Base-by-base conservation (phyloP, 1,140 invertebrate genomes). In the Cyclina sinensis region DNA sequence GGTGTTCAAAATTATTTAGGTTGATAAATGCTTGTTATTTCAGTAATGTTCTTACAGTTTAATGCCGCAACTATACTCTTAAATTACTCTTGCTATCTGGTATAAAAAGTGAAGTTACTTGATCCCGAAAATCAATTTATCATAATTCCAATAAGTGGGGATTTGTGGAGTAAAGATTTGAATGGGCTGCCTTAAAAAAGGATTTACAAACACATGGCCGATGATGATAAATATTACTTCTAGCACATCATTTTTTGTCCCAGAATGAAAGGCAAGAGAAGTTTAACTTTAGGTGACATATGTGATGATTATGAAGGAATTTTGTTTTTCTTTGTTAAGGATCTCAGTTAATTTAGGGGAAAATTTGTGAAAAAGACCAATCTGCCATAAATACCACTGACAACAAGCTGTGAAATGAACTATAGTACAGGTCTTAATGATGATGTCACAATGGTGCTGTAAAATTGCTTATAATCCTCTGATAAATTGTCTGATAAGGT, bases 81-180 rank as follows among this genome's bases (percentile, higher is more conserved):
- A 62, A 21, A 37, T 70, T 37, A 37, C 65, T 70, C n/a, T 65
- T 32, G 7, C 35, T 37, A 70, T 35, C 16, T 35, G 1, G 14
- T 18, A 30, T 35, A 39, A 70, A 54, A 30, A 78, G 37, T 24
- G 27, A 24, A 74, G 12, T 35, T 27, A 78, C n/a, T 78, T 78
- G 74, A 78, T 78, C 46, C 1, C 18, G 11, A 37, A 70, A 37
- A 70, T 70, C 74, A 78, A 78, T 78, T 78, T 78, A 78, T 78
- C 48, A 78, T 51, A 78, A 32, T 78, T 78, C 46, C 74, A 78
- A 78, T 78, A 78, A 78, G 27, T 51, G 27, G 46, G 74, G 74
- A 78, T 78, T 74, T 78, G 11, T 30, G 48, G 43, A 54, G 46
- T 78, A 78, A 14, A 51, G 74, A 51, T 30, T 46, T 51, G 46